Evolutionary conservation across 92 coral and sea anemone genomes (phyloP), one percentile per base, ranked within the genome.

Genomic region (Muricea muricata): DNA sequence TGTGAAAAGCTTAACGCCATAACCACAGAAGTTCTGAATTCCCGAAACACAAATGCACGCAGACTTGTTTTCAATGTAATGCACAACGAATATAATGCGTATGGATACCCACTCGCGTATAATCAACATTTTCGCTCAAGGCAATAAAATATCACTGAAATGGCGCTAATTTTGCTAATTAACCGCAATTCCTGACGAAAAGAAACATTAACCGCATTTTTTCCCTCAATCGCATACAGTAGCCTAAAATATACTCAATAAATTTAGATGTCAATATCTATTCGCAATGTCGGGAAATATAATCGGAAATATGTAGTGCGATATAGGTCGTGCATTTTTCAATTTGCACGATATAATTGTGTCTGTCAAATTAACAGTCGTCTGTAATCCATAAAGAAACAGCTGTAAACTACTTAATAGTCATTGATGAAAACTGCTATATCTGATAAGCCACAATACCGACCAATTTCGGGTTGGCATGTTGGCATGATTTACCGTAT

Each of bases 361-460:
- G 61, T 76, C 81, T 76, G 81, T 76, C 81, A 76, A 34, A 76
- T 76, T 76, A 76, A 52, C 81, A 50, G 67, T 55, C 39, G 65
- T 55, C 67, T 76, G 45, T 76, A 48, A 52, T 76, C 66, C 81
- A 76, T 76, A 30, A 26, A 76, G 81, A 76, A 76, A 76, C 60
- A 29, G 67, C 81, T 76, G 81, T 54, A 76, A 76, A 76, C 81
- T 76, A 76, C 65, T 76, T 76, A 76, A 76, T 76, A 21, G 67
- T 35, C 66, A 29, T 55, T 52, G 81, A 76, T 76, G 81, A 76
- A 76, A 76, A 76, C 70, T 63, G 81, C 67, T 57, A 31, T 34
- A 76, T 76, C 81, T 76, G 81, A 76, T 76, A 76, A 76, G 81
- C 65, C 65, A 76, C 24, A 57, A 76, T 48, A 76, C 47, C 60